Conservation (phyloP, 2,888 invertebrate species). For the Trilocha varians region DNA sequence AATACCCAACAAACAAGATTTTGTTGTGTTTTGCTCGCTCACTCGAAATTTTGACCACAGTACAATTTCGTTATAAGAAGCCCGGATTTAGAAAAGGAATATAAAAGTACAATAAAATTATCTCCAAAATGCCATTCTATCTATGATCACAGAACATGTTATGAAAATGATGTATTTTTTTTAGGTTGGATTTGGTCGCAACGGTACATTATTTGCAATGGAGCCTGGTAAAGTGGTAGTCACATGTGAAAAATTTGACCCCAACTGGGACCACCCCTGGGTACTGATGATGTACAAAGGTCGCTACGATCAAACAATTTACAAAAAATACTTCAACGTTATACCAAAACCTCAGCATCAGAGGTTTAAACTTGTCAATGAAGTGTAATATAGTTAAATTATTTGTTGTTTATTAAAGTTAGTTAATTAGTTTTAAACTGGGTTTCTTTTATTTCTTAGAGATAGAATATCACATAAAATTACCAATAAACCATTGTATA, state of each 20-base stretch:
- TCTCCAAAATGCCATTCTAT: no score
- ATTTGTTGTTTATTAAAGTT: constrained; percentile 1
- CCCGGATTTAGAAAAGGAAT: no score
- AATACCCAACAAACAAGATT: no score
- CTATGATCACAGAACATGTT: no score
- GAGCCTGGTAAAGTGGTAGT: constrained; percentile 84
- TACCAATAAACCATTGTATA: no score
- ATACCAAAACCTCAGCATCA: constrained; percentile 84
- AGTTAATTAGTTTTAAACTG: not conserved
- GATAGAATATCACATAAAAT: no score
- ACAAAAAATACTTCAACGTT: constrained; percentile 90
- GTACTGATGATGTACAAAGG: constrained; percentile 77
- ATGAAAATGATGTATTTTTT: constrained; percentile 27
- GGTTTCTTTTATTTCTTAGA: no score
- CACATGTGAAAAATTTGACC: constrained; percentile 86
- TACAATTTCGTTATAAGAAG: no score
- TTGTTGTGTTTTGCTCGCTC: no score
- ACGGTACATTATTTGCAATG: constrained; percentile 86
- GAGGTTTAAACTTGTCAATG: constrained; percentile 83
- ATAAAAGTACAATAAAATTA: no score
- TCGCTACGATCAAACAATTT: constrained; percentile 76
- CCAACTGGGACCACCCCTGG: constrained; percentile 85
- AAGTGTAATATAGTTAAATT: constrained; percentile 65
- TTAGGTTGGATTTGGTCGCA: constrained; percentile 87
- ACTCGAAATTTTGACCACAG: no score